phyloP scores from a whole-genome alignment of 2,113 vertebrate genomes.

The Centrocercus urophasianus region DNA sequence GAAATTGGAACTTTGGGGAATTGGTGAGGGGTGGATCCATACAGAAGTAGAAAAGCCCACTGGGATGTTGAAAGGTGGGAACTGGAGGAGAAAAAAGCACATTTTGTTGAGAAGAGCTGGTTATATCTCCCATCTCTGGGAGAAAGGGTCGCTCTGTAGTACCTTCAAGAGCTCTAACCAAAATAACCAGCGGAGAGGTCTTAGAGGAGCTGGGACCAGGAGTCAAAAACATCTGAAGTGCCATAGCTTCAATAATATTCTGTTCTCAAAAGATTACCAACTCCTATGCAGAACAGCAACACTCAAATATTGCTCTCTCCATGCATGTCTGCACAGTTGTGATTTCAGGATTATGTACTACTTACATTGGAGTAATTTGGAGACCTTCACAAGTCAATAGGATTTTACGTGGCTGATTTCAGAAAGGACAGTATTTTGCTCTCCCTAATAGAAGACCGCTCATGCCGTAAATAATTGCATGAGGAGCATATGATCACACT shows the following conservation, averaged over 20 bases:
- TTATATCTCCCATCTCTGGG: not conserved
- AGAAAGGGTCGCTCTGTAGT: not conserved
- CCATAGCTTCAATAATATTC: not conserved
- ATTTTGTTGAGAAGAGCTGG: not conserved
- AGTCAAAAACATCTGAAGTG: not conserved
- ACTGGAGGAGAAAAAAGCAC: not conserved
- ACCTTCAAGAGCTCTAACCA: not conserved
- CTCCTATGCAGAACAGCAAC: not conserved
- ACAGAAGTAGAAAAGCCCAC: not conserved
- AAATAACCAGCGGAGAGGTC: not conserved
- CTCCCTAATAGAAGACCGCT: not conserved
- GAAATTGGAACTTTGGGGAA: not conserved
- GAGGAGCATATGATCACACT: rapidly evolving
- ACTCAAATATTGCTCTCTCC: not conserved
- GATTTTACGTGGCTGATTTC: not conserved
- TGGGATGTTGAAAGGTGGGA: not conserved
- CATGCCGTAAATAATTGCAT: not conserved
- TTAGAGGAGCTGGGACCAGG: not conserved
- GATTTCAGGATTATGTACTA: not conserved
- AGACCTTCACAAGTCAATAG: not conserved
- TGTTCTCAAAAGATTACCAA: not conserved
- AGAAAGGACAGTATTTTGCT: not conserved
- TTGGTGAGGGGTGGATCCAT: not conserved
- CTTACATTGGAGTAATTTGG: rapidly evolving
- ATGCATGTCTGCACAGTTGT: not conserved